Evolutionary conservation across 37 sponge, comb jelly and placozoan genomes (phyloP).

Genomic region (Spongilla lacustris): DNA sequence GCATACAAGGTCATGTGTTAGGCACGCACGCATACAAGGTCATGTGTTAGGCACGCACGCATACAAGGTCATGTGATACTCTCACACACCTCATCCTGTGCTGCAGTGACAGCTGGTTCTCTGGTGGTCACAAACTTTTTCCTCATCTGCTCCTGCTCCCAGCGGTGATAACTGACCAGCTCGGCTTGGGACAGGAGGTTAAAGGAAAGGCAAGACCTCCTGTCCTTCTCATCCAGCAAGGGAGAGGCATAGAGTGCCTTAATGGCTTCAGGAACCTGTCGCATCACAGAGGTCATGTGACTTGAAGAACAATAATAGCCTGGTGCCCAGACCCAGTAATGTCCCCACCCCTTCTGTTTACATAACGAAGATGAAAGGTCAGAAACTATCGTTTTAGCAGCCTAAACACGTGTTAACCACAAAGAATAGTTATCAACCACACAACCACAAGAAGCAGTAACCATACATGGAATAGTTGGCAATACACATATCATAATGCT

Average conservation of each 20-base stretch:
- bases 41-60: neutral
- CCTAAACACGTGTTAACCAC: too few species aligned
- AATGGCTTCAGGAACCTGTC: constrained; percentile 57
- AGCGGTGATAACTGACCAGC: constrained; percentile 37
- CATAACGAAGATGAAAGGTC: too few species aligned
- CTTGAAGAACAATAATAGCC: too few species aligned
- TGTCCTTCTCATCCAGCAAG: constrained; percentile 10
- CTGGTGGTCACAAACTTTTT: constrained; percentile 3
- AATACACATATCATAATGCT: too few species aligned
- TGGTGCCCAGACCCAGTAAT: too few species aligned
- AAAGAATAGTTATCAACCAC: too few species aligned
- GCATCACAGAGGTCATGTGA: neutral
- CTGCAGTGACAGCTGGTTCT: constrained; percentile 34
- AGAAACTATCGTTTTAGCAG: too few species aligned
- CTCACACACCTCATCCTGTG: constrained; percentile 50
- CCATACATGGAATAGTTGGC: too few species aligned
- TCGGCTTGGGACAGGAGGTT: constrained; percentile 60
- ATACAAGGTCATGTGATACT: neutral
- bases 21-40: too few species aligned
- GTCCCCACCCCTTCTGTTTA: too few species aligned
- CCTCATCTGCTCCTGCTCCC: constrained; percentile 48
- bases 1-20: too few species aligned
- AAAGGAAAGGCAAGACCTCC: constrained; percentile 24
- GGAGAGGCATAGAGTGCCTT: constrained; percentile 63
- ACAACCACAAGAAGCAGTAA: too few species aligned